A percentile compares a stretch with the other conserved stretches of the same genome.
These are phyloP conservation scores for Callimico goeldii DNA, from an alignment of 2,797 vertebrate genomes.

Conservation along the genomic window DNA sequence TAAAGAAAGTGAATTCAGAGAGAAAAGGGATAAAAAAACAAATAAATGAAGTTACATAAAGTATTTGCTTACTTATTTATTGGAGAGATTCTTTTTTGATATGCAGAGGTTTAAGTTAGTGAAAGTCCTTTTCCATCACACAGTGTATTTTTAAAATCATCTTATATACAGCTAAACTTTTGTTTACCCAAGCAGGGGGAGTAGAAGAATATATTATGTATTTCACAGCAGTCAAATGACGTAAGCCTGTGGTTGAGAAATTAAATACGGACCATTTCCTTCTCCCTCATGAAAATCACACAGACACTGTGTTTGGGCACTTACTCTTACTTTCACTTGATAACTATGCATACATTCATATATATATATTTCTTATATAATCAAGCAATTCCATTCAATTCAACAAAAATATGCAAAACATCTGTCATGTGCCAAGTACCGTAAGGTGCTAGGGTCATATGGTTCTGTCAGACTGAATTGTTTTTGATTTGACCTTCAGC, in stretches of 20 bases:
- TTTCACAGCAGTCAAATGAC: not conserved
- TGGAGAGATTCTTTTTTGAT: not conserved
- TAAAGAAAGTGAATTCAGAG: not conserved
- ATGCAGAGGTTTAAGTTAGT: not conserved
- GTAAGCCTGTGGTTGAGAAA: not conserved
- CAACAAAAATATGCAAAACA: not conserved
- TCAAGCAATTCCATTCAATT: not conserved
- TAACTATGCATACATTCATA: not conserved
- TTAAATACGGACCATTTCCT: not conserved
- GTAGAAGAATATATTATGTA: not conserved
- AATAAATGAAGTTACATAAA: not conserved
- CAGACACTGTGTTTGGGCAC: not conserved
- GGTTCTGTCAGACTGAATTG: not conserved
- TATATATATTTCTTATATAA: not conserved
- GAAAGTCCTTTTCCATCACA: not conserved
- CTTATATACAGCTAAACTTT: not conserved
- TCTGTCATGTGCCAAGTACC: not conserved
- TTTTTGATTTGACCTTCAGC: not conserved
- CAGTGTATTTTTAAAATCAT: not conserved
- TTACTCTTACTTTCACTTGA: conserved; percentile 2
- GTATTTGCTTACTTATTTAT: not conserved
- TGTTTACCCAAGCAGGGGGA: not conserved
- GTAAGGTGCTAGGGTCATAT: not conserved
- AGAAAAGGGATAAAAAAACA: conserved; percentile 15
- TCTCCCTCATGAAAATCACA: not conserved